These are phyloP conservation scores for Elachura formosa DNA, from an alignment of 2,113 vertebrate genomes.

Conservation along the genomic window DNA sequence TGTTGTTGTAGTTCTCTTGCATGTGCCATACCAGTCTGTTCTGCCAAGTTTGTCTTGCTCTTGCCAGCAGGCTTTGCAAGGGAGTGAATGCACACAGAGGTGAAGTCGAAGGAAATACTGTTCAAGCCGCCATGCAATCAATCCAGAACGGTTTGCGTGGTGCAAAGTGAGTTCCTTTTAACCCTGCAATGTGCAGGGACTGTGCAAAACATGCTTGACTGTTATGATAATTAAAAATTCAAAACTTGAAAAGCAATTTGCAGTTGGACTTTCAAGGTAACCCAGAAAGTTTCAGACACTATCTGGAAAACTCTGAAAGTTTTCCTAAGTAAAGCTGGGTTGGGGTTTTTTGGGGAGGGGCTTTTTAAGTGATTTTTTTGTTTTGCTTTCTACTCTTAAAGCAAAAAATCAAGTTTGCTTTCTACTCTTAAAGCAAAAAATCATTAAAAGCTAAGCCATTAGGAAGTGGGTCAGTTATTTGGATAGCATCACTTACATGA, in stretches of 20 bases:
- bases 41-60: neutral
- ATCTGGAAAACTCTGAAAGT: neutral
- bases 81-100: neutral
- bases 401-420: neutral
- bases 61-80: neutral
- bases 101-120: neutral
- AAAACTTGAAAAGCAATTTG: neutral
- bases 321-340: neutral
- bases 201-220: neutral
- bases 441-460: neutral
- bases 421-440: neutral
- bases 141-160: neutral
- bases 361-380: neutral
- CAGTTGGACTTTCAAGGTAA: neutral
- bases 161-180: neutral
- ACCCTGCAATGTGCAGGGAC: neutral
- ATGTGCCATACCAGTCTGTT: neutral
- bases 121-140: neutral
- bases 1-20: neutral
- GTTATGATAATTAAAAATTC: neutral
- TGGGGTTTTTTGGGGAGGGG: fast-evolving
- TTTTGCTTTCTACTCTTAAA: neutral
- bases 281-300: neutral
- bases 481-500: neutral
- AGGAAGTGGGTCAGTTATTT: neutral